Evolutionary conservation across 2,797 vertebrate species (phyloP).

Genomic region (Crax fasciolata): DNA sequence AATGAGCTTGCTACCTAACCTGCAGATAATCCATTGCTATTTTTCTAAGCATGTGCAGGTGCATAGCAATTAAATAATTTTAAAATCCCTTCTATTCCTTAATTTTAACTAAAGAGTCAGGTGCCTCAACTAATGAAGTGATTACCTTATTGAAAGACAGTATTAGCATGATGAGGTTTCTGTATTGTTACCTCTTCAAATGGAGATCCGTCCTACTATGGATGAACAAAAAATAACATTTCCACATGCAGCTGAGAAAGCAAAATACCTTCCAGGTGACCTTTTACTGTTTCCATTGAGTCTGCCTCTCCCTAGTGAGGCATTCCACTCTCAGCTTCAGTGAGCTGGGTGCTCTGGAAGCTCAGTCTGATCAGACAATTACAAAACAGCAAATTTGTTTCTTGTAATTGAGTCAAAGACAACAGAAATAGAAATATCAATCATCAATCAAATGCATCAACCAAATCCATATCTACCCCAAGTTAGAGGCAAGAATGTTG

Average conservation of each 20-base stretch:
- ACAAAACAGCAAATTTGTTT: conserved; percentile 13
- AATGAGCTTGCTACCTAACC: not conserved
- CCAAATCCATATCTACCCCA: no score
- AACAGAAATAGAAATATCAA: not conserved
- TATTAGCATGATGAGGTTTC: not conserved
- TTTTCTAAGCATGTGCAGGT: not conserved
- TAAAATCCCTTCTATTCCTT: not conserved
- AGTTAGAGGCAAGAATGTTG: no score
- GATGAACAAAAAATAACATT: not conserved
- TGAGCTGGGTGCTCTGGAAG: conserved; percentile 7
- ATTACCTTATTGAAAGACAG: not conserved
- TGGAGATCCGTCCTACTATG: not conserved
- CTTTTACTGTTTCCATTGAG: not conserved
- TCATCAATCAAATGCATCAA: no score
- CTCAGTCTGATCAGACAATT: not conserved
- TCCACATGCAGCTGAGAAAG: conserved; percentile 6
- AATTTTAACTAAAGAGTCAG: not conserved
- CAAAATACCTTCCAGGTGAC: conserved; percentile 11
- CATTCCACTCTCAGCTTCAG: conserved; percentile 8
- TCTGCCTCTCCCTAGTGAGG: conserved; percentile 2
- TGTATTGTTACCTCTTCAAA: not conserved
- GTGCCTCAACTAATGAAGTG: not conserved
- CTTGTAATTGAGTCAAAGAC: conserved; percentile 2
- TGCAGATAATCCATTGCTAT: not conserved
- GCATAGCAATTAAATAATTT: not conserved